Evolutionary conservation across 2,888 invertebrate species (phyloP), one percentile per base, ranked within the genome.

Genomic region (Zhuqinia jingwanae): DNA sequence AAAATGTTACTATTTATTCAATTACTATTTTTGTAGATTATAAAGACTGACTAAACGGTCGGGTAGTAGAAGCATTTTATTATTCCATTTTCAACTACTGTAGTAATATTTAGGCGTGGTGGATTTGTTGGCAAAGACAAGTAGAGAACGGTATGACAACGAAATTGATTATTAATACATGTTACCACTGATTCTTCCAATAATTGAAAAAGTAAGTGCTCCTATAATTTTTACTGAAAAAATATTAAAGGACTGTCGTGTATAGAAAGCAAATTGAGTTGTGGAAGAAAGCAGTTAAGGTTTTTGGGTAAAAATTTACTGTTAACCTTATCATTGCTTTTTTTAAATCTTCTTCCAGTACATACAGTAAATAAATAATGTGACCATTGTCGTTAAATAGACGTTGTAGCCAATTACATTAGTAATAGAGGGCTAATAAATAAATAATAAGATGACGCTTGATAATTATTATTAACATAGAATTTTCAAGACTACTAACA

Each of bases 401-500:
- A 1, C n/a, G n/a, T n/a, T n/a, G n/a, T n/a, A 17, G 30, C 20
- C 10, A 36, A 45, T 20, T 20, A 68, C 3, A 68, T 42, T 36
- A 68, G 6, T 36, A 63, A 63, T 17, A 11, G 25, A 70, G 8
- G 30, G n/a, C 10, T n/a, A 58, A 8, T 11, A 56, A 8, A 22
- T 20, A 22, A 58, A 11, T 36, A 30, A 53, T 30, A 56, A 56
- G 75, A 75, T 75, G 75, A 75, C 75, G 75, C 75, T 75, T 75
- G 30, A 25, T 2, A 22, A n/a, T 13, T 53, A 53, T n/a, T 17
- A 22, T 25, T 73, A 73, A 47, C 50, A 73, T 50, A 73, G 73
- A 50, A 47, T 70, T 70, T 25, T 70, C n/a, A 47, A 73, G 73
- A 73, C 73, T 73, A 73, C 73, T 73, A 73, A 73, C 50, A 73